Percentiles rank a stretch among this genome's conserved stretches.
Evolutionary conservation across 2,888 invertebrate genomes (phyloP).

Genomic region (Papilio protenor): DNA sequence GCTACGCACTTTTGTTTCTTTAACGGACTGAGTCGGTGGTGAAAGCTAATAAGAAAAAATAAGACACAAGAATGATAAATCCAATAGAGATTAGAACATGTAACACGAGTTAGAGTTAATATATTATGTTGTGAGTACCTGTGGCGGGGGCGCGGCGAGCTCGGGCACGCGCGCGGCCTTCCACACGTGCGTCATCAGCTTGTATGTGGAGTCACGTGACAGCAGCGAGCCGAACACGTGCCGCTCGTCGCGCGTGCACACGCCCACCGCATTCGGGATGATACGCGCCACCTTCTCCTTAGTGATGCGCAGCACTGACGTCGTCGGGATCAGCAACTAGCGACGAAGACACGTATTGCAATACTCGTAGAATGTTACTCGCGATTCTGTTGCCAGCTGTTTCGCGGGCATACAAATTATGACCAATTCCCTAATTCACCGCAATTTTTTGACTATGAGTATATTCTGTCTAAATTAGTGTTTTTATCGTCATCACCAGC

Average conservation of each 20-base stretch:
- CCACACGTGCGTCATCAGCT: slow-evolving; percentile 94
- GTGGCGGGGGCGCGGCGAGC: slow-evolving; percentile 67
- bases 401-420: too few relatives aligned
- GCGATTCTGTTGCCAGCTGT: too few relatives aligned
- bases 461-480: too few relatives aligned
- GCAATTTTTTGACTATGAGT: too few relatives aligned
- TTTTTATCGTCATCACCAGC: too few relatives aligned
- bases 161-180: slow-evolving; percentile 85
- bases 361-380: too few relatives aligned
- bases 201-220: slow-evolving; percentile 94
- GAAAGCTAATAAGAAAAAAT: neutral
- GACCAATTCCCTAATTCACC: too few relatives aligned
- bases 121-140: slow-evolving; percentile 50
- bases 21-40: too few relatives aligned
- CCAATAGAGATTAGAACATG: too few relatives aligned
- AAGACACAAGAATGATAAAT: neutral
- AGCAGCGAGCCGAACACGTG: slow-evolving; percentile 96
- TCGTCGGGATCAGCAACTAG: slow-evolving; percentile 94
- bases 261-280: slow-evolving; percentile 97
- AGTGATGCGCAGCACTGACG: slow-evolving; percentile 93
- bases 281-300: slow-evolving; percentile 97
- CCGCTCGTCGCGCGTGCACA: slow-evolving; percentile 92
- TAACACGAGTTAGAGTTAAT: too few relatives aligned
- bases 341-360: too few relatives aligned
- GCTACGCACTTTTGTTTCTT: too few relatives aligned